Evolutionary conservation across 2,888 invertebrate species (phyloP), one percentile per base, ranked within the genome.

Genomic region (Synanthedon myopaeformis): DNA sequence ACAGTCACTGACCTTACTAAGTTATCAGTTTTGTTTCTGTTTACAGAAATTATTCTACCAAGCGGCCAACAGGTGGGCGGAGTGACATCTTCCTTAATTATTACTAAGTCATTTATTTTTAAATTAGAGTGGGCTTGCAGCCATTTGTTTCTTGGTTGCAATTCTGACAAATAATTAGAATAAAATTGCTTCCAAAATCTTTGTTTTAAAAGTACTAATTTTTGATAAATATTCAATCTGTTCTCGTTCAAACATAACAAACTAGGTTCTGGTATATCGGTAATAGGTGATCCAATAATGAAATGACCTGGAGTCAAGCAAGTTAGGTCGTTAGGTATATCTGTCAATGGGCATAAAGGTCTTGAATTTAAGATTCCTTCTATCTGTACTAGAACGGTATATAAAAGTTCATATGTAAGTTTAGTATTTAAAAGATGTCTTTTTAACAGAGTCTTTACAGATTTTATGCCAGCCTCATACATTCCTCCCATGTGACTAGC

Each of bases 401-500:
- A 49, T 1, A 54, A 12, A 2, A 41, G 13, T 13, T 54, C 54
- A 49, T 52, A 54, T 10, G 51, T 51, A 17, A 54, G 13, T 17
- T 48, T 51, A 35, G 17, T n/a, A 41, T 41, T 52, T 48, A 8
- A 5, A 10, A 54, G 23, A 11, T 52, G 13, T 41, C 52, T 45
- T 23, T 52, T 52, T 17, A 54, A 45, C n/a, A 52, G 17, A 11
- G 6, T 13, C 41, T 52, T 54, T 10, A 51, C 50, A 10, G 50
- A 52, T 49, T 55, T 52, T 17, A 55, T 52, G 4, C 52, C 55
- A 12, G 50, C 50, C 14, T 55, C 52, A 11, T 54, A 53, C 3
- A 56, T 35, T 3, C 56, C 56, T 11, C 56, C 56, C 52, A 52
- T 52, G 28, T 56, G 53, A n/a, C 53, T 53, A 11, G 53, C 53